Percentiles rank a stretch among this genome's conserved stretches.
phyloP scores from a whole-genome alignment of 2,113 vertebrate genomes.

The Cnemophilus loriae region DNA sequence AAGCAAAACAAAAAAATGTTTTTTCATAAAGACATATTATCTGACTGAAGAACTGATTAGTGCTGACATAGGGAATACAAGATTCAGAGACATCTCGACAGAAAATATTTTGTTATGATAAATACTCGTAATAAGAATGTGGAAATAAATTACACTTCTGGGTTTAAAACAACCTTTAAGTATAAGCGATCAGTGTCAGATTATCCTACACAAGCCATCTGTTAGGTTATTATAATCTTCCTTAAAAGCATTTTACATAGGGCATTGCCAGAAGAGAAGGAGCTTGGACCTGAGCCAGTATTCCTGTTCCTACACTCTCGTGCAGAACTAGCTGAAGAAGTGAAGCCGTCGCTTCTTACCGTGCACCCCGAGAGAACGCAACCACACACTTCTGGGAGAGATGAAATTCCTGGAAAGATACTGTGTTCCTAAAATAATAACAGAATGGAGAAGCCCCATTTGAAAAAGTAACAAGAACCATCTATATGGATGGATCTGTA shows the following conservation, averaged over 20 bases:
- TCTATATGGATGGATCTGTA: neutral
- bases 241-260: conserved; percentile 5
- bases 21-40: neutral
- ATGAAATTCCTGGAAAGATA: neutral
- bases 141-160: neutral
- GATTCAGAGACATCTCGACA: neutral
- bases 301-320: neutral
- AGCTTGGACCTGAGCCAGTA: neutral
- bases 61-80: neutral
- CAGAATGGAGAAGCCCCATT: neutral
- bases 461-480: neutral
- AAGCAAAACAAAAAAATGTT: neutral
- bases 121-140: neutral
- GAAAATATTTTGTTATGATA: neutral
- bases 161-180: conserved; percentile 38
- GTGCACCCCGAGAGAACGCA: neutral
- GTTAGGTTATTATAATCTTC: conserved; percentile 38
- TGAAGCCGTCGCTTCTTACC: neutral
- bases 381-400: neutral
- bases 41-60: neutral
- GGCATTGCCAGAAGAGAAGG: conserved; percentile 28
- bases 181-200: conserved; percentile 13
- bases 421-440: neutral
- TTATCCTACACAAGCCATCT: conserved; percentile 59
- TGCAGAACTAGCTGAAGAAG: neutral